Conservation (phyloP, 2,113 vertebrate species). For the Nycticorax nycticorax region DNA sequence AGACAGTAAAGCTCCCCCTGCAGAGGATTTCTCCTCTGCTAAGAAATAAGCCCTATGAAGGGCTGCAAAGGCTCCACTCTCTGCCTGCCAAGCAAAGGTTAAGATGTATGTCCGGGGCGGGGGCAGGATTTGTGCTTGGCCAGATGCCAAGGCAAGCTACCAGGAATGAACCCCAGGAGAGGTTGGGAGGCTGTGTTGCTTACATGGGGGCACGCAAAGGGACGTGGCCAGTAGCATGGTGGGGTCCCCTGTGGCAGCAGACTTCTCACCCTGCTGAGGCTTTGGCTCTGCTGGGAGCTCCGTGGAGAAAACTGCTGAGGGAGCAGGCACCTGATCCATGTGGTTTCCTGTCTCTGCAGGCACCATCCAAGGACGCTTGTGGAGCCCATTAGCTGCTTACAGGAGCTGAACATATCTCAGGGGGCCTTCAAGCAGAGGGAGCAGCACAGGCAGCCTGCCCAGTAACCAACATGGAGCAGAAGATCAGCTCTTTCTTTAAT, state of each 20-base stretch:
- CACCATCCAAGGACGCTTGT: not conserved
- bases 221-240: not conserved
- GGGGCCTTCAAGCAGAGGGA: not conserved
- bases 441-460: not conserved
- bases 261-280: not conserved
- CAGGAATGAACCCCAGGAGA: not conserved
- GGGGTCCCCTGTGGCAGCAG: not conserved
- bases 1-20: not conserved
- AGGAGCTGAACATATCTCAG: not conserved
- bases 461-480: conserved; percentile 65
- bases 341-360: not conserved
- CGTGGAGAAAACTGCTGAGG: not conserved
- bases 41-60: not conserved
- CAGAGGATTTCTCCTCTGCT: not conserved
- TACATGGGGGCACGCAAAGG: not conserved
- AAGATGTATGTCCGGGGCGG: not conserved
- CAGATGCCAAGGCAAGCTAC: not conserved
- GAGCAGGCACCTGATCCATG: not conserved
- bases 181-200: not conserved
- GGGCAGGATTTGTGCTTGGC: not conserved
- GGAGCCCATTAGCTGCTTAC: not conserved
- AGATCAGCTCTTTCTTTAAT: conserved; percentile 81
- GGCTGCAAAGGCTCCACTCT: not conserved
- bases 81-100: not conserved
- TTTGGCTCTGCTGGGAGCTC: not conserved